Conservation (phyloP, 2,113 vertebrate genomes). For the Lycocorax pyrrhopterus region DNA sequence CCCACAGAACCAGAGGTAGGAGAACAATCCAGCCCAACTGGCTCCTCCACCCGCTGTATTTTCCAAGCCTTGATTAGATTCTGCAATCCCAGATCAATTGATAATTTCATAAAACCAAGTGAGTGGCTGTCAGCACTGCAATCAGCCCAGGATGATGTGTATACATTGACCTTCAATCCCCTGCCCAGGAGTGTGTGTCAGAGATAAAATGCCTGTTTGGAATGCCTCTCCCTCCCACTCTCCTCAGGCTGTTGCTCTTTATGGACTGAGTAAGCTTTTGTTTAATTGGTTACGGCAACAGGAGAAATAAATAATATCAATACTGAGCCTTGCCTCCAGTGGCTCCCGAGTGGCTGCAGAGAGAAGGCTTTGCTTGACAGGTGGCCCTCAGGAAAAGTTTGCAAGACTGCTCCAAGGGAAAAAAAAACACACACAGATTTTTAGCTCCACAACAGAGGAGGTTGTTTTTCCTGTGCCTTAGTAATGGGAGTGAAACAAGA, state of each 20-base stretch:
- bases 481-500: neutral
- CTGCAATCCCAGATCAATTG: slow-evolving; percentile 55
- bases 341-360: neutral
- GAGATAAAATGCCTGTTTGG: slow-evolving; percentile 31
- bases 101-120: slow-evolving; percentile 56
- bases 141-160: slow-evolving; percentile 15
- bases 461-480: neutral
- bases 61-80: slow-evolving; percentile 43
- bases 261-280: neutral
- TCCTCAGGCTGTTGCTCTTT: slow-evolving; percentile 36
- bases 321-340: neutral
- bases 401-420: neutral
- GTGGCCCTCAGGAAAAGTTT: neutral
- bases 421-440: neutral
- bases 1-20: neutral
- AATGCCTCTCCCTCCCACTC: neutral
- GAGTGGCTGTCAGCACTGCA: slow-evolving; percentile 46
- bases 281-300: slow-evolving; percentile 12
- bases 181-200: neutral
- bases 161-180: slow-evolving; percentile 30
- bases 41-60: neutral
- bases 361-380: neutral
- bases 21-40: slow-evolving; percentile 4
- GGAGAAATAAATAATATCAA: slow-evolving; percentile 47
- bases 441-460: neutral